Base-by-base conservation (phyloP, 2,888 invertebrate species). In the Electrophaes corylata region DNA sequence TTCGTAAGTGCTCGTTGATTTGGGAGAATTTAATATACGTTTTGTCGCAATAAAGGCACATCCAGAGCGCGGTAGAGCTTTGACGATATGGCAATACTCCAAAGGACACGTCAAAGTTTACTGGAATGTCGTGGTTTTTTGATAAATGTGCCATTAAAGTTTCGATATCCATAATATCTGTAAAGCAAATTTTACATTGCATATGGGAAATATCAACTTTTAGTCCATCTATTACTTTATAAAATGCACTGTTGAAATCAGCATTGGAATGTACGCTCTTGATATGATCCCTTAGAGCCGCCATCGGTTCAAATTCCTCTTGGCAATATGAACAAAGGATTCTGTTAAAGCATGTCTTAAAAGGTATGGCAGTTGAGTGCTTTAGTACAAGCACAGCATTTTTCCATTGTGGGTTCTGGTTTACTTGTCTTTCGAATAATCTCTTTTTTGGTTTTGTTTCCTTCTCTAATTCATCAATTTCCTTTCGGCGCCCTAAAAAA, bases 371-470 rank as follows among this genome's bases (percentile, higher is more conserved):
- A 33, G 86, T 84, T 11, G 90, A 90, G 71, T 88, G 80, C 71
- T 82, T 89, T 64, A 90, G 67, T 57, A 90, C 79, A 20, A 89
- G 76, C 47, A 90, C 90, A 69, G 90, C 90, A 67, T 91, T 91
- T 80, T 88, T 86, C 62, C 90, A 81, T 70, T 88, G 88, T 40
- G 90, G 90, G 62, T 89, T 90, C 84, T 88, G 90, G 77, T 82
- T 86, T 70, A 90, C 90, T 63, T 88, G 88, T 75, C 90, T 79
- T 88, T 90, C 90, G 65, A 90, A 90, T 72, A 90, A 79, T 80
- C 86, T 85, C 82, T 86, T 87, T 87, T 87, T 89, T 76, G 86
- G 84, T 83, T 84, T 90, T 45, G 45, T 31, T 45, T 31, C 45
- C 78, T 78, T 86, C 69, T 83, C 76, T 75, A 79, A 75, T 76